Evolutionary conservation across 1,140 invertebrate genomes (phyloP).

Genomic region (Temnothorax nylanderi): DNA sequence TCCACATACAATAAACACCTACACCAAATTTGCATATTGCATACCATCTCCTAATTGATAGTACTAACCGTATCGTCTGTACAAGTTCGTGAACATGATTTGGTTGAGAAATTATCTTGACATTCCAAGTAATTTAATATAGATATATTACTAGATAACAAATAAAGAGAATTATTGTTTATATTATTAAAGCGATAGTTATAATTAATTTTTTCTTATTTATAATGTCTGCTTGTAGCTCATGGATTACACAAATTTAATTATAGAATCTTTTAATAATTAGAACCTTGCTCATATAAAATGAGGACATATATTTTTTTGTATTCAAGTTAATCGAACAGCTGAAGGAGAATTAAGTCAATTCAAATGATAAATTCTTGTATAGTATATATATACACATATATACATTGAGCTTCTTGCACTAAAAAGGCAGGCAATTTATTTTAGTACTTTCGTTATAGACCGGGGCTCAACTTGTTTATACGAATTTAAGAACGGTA

Average conservation of each 20-base stretch:
- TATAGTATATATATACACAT: background rate
- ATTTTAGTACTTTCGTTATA: background rate
- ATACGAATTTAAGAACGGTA: background rate
- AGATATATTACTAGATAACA: background rate
- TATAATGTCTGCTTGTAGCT: background rate
- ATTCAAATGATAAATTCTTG: background rate
- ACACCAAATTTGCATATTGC: conserved; percentile 69
- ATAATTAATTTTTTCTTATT: background rate
- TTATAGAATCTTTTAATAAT: background rate
- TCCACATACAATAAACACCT: conserved; percentile 70
- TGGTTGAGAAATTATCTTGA: conserved; percentile 22
- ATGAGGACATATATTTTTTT: background rate
- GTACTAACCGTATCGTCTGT: conserved; percentile 51
- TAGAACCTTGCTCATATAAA: background rate
- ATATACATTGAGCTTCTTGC: background rate
- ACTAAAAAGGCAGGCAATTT: background rate
- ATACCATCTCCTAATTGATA: conserved; percentile 68
- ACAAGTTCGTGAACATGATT: conserved; percentile 38
- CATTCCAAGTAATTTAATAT: background rate
- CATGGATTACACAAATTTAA: background rate
- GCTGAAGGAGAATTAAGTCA: background rate
- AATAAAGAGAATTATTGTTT: background rate
- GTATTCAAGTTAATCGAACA: background rate
- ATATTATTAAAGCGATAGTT: background rate
- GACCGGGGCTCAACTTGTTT: background rate